phyloP scores from a whole-genome alignment of 2,797 vertebrate genomes.

The Momotus momota region DNA sequence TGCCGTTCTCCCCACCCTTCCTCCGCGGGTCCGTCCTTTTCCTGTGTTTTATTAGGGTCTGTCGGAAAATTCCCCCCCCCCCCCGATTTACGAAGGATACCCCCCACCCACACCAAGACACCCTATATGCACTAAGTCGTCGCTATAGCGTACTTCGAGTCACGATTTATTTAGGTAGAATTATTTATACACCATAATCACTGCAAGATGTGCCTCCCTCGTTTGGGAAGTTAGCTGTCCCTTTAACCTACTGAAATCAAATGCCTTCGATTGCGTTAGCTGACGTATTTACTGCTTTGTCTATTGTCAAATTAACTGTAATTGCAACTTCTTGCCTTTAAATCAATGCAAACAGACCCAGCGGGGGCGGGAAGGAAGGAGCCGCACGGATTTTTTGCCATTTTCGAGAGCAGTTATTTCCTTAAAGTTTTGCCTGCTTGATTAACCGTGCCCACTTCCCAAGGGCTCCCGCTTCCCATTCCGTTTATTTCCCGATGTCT shows the following conservation, averaged over 20 bases:
- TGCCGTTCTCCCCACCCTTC: background rate
- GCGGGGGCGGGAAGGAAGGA: background rate
- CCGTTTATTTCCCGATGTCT: background rate
- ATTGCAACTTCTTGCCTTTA: constrained; percentile 49
- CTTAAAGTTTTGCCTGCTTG: constrained; percentile 7
- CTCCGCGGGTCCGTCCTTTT: background rate
- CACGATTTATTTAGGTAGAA: constrained; percentile 35
- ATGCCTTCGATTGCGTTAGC: constrained; percentile 32
- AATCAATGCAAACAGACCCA: constrained; percentile 8
- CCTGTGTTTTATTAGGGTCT: constrained; percentile 7
- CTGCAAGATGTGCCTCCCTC: constrained; percentile 19
- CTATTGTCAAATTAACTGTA: constrained; percentile 55
- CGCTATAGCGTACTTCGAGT: background rate
- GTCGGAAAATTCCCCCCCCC: background rate
- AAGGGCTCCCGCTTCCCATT: background rate
- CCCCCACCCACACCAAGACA: background rate
- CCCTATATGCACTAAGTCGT: background rate
- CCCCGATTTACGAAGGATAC: background rate
- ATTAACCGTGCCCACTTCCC: background rate
- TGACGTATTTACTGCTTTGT: constrained; percentile 44
- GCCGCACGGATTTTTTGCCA: background rate
- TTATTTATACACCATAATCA: constrained; percentile 23
- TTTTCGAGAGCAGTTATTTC: background rate
- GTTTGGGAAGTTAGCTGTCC: constrained; percentile 20
- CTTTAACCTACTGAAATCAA: constrained; percentile 43